Evolutionary conservation across 2,888 invertebrate genomes (phyloP), one percentile per base, ranked within the genome.

Genomic region (Mactromeris polynyma): DNA sequence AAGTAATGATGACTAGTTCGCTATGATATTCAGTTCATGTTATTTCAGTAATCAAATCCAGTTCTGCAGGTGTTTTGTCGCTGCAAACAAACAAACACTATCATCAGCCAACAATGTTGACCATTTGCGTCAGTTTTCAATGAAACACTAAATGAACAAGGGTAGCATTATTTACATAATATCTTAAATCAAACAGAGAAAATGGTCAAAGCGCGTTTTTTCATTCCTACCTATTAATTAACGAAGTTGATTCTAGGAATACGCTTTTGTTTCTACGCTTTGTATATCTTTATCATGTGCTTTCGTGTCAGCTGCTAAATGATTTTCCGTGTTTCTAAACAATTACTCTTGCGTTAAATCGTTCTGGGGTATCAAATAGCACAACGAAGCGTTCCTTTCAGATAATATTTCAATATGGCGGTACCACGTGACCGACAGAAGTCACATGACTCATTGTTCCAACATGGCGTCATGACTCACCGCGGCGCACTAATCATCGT

Each of bases 181-280:
- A 46, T 36, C 81, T 26, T 46, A 81, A 73, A 54, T 36, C 80
- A 81, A 69, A 81, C 40, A 81, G 81, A 81, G 86, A 86, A 87
- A 87, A 79, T 87, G 82, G 77, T 36, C 64, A 38, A 51, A 77
- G n/a, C 54, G 82, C 64, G 82, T 38, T 0, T 73, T 33, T 73
- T 73, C 40, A 14, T 87, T 83, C 83, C 83, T 83, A 83, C 87
- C 73, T 69, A 84, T 81, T 84, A 83, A 88, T 88, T 88, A 88
- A 88, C 87, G 26, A 81, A 80, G 80, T 54, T 51, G 77, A 78
- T 78, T 51, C 40, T 38, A 2, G 54, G 26, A 51, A 84, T 84
- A 54, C 36, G 14, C 36, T 51, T 77, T 84, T 84, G 26, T 64
- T 83, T 84, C 77, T 84, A 51, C 51, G 11, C 11, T 78, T 78